These are phyloP conservation scores for Gobiocypris rarus DNA, from an alignment of 2,113 vertebrate species.

Conservation along the genomic window DNA sequence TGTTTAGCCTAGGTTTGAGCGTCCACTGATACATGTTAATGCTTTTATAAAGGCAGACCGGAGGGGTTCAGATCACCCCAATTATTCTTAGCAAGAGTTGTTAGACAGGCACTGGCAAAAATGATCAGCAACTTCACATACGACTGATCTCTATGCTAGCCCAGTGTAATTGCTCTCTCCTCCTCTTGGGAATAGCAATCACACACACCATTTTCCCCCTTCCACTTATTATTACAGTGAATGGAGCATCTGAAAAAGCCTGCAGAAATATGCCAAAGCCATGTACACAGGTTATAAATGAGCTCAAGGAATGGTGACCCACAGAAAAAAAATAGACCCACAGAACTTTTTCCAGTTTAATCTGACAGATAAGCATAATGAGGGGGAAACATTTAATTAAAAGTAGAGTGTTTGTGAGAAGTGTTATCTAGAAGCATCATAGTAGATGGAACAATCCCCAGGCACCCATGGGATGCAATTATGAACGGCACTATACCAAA, in stretches of 20 bases:
- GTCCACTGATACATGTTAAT: neutral
- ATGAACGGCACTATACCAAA: neutral
- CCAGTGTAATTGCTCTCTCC: constrained; percentile 41
- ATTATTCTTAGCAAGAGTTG: neutral
- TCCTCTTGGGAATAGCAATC: constrained; percentile 24
- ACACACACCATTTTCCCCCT: constrained; percentile 2
- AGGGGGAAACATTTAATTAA: constrained; percentile 42
- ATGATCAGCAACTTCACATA: constrained; percentile 37
- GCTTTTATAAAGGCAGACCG: neutral
- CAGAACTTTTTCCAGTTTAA: constrained; percentile 18
- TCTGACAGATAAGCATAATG: constrained; percentile 35
- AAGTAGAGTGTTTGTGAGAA: neutral
- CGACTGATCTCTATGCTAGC: constrained; percentile 25
- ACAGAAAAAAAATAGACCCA: neutral
- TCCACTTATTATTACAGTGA: constrained; percentile 4
- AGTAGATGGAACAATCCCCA: constrained; percentile 26
- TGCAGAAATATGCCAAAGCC: constrained; percentile 14
- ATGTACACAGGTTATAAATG: constrained; percentile 20
- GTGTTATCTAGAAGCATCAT: constrained; percentile 18
- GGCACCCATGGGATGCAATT: constrained; percentile 35
- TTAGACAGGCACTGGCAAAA: constrained; percentile 21
- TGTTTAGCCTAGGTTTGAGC: constrained; percentile 5
- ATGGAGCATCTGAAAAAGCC: constrained; percentile 18
- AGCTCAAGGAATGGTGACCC: neutral
- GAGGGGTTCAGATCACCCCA: constrained; percentile 1